A percentile compares a stretch with the other conserved stretches of the same genome.
Evolutionary conservation across 2,888 invertebrate species (phyloP).

Genomic region (Cantharis rufa): DNA sequence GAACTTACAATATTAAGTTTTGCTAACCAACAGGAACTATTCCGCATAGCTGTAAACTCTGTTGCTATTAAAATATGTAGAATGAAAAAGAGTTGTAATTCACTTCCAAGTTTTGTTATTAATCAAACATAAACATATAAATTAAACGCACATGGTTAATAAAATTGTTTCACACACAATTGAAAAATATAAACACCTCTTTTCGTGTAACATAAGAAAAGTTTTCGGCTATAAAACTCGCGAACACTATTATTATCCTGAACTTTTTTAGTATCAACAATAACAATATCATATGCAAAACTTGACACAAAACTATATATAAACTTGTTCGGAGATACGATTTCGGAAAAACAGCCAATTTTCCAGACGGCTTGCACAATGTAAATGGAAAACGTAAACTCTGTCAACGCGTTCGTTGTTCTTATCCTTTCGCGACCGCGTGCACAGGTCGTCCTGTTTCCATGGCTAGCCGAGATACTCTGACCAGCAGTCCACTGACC

Average conservation of each 20-base stretch:
- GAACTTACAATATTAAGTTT: constrained; percentile 18
- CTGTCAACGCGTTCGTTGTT: constrained; percentile 33
- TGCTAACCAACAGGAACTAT: constrained; percentile 10
- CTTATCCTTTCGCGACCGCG: constrained; percentile 43
- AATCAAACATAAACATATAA: constrained; percentile 1
- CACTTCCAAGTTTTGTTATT: constrained; percentile 17
- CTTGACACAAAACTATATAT: background rate
- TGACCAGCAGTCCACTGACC: constrained; percentile 57
- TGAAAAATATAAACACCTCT: background rate
- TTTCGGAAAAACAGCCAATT: background rate
- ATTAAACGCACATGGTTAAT: background rate
- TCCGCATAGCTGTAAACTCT: constrained; percentile 16
- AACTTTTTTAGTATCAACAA: background rate
- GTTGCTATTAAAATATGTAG: background rate
- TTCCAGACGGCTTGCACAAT: constrained; percentile 30
- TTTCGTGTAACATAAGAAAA: background rate
- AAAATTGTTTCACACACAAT: constrained; percentile 3
- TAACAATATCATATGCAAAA: background rate
- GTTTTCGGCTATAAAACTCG: background rate
- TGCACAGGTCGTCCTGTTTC: constrained; percentile 49
- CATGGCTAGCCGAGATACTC: constrained; percentile 55
- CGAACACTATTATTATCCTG: constrained; percentile 4
- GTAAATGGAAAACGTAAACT: constrained; percentile 34
- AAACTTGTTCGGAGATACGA: background rate
- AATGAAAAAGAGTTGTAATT: background rate